Evolutionary conservation across 2,888 invertebrate species (phyloP), one percentile per base, ranked within the genome.

Genomic region (Philaethria dido): DNA sequence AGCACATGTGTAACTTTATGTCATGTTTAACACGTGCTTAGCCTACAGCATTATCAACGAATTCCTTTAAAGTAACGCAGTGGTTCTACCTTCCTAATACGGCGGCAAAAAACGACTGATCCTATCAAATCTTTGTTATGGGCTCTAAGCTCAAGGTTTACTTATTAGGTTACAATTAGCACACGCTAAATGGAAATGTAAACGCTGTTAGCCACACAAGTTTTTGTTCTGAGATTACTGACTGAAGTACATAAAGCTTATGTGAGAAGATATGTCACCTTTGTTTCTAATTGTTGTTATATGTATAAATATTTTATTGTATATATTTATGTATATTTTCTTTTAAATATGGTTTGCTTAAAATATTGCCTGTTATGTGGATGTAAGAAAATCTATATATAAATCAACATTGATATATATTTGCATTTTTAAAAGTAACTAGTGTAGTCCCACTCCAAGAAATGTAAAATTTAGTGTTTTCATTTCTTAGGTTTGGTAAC

Each of bases 21-120:
- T 71, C 73, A 71, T 66, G 62, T 64, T 63, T 55, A 29, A 69
- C 73, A 71, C 70, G 73, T 72, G 72, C 54, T 52, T 55, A n/a
- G 70, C 54, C 55, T 72, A 68, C 66, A 69, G 62, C 62, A 73
- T 63, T 55, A 62, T 68, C 62, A 52, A 54, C 52, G 59, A 25
- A 44, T 45, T 44, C 69, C 69, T 39, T 69, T 62, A 50, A 20
- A 42, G 57, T 42, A 54, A 25, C 39, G 45, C 52, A 62, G 22
- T 66, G 8, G 44, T n/a, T 47, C 47, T 39, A 50, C 39, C 61
- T 57, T 44, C 68, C 52, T 29, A 42, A 69, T 54, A 69, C 3
- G 66, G 62, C 1, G 36, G 44, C 6, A 65, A 65, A 64, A 64
- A 65, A 57, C 13, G 36, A 1, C 14, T 2, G 14, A 22, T 60